A percentile compares a stretch with the other conserved stretches of the same genome.
phyloP scores from a whole-genome alignment of 1,140 invertebrate genomes.

The Conopomorpha cramerella region DNA sequence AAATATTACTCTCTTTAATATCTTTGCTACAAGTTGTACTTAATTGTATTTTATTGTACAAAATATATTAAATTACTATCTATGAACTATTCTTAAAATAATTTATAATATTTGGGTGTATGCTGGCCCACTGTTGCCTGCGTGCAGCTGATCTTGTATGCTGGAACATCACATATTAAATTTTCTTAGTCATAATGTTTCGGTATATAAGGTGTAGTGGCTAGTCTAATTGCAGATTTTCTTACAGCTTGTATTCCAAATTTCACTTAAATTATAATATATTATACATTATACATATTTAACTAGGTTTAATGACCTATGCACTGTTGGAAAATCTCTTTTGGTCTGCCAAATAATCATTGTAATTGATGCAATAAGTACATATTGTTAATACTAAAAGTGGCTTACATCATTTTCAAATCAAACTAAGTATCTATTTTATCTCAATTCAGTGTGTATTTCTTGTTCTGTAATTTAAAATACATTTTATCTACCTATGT shows the following conservation, averaged over 20 bases:
- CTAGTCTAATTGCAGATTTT: constrained; percentile 60
- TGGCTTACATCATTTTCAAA: constrained; percentile 55
- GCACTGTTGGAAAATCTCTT: constrained; percentile 62
- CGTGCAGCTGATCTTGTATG: constrained; percentile 54
- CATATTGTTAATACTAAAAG: constrained; percentile 56
- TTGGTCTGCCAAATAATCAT: constrained; percentile 58
- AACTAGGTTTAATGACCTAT: constrained; percentile 48
- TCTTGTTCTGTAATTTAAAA: constrained; percentile 60
- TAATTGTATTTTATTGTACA: constrained; percentile 65
- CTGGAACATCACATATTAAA: constrained; percentile 54
- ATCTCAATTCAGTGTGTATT: constrained; percentile 60
- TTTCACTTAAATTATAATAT: constrained; percentile 54
- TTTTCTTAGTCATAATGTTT: constrained; percentile 55
- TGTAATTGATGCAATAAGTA: constrained; percentile 54
- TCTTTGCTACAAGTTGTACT: constrained; percentile 65
- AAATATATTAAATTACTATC: constrained; percentile 63
- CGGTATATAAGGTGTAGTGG: constrained; percentile 57
- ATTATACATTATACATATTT: constrained; percentile 51
- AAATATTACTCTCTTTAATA: constrained; percentile 64
- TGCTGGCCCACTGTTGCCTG: constrained; percentile 49
- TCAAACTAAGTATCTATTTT: constrained; percentile 58
- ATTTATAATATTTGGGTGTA: constrained; percentile 59
- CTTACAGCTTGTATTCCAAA: constrained; percentile 59
- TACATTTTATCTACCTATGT: constrained; percentile 61
- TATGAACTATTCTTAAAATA: constrained; percentile 54